Evolutionary conservation across 2,113 vertebrate species (phyloP), one percentile per base, ranked within the genome.

Genomic region (Axis porcinus): DNA sequence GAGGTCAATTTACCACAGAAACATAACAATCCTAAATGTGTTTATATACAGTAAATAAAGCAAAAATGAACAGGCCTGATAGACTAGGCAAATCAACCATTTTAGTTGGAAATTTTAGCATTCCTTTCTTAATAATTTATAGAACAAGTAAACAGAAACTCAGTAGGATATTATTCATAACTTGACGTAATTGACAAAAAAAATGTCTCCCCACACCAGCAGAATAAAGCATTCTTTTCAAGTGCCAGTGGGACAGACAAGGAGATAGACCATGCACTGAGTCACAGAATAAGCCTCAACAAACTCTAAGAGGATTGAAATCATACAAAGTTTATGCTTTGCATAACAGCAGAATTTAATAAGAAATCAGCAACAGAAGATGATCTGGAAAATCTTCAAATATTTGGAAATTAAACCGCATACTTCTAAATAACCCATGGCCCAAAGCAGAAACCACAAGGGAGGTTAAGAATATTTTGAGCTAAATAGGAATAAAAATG

Each of bases 351-450:
- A 94, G 82, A 78, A 95, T 92, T 92, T 79, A 83, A 19, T 81
- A 90, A 43, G 30, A 96, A 92, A 87, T 52, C 81, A 96, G 62
- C 55, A 94, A 88, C 36, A 93, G 89, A 83, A 94, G 74, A 82
- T 67, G 54, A 57, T 67, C 36, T 90, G 84, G 74, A 86, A 97
- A 97, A 70, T 28, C 76, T 76, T 93, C 88, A 95, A 86, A 90
- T 95, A 97, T 60, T 60, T 91, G 78, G 40, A 86, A 94, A 86
- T 96, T 92, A 92, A 97, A 92, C 30, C 94, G 79, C 57, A 86
- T 54, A 23, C 10, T 92, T 92, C 21, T 60, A 88, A 97, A 88
- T 92, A 82, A 88, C 28, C 36, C 47, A 8, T 23, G 60, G 50
- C 45, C 86, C 76, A 89, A 60, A 87, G 60, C 87, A 89, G 58